Conservation (phyloP, 2,113 vertebrate genomes). For the Pelobates fuscus region DNA sequence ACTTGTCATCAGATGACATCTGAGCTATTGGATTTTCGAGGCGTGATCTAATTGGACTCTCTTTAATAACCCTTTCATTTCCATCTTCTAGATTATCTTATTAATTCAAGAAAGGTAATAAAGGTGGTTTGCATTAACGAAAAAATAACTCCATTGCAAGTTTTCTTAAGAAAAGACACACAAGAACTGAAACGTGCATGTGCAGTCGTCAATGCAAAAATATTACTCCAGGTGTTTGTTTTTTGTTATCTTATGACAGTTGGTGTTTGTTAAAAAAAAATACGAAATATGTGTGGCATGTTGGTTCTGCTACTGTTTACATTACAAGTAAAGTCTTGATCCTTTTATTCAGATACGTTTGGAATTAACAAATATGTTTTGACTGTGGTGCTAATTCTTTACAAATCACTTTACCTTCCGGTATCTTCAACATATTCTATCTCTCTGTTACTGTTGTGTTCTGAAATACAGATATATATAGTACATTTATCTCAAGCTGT, state of each 20-base stretch:
- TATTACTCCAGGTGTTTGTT: constrained; percentile 35
- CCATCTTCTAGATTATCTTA: not conserved
- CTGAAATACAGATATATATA: not conserved
- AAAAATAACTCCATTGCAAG: not conserved
- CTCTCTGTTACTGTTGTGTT: not conserved
- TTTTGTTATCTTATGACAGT: constrained; percentile 17
- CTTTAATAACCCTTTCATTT: not conserved
- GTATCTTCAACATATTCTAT: not conserved
- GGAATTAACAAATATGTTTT: constrained; percentile 8
- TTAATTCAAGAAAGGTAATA: constrained; percentile 2
- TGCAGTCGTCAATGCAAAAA: constrained; percentile 7
- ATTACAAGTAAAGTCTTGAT: constrained; percentile 33
- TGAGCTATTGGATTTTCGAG: not conserved
- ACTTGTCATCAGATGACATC: not conserved
- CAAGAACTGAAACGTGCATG: not conserved
- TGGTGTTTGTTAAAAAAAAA: not conserved
- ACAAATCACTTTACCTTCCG: not conserved
- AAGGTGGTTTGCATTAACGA: constrained; percentile 1
- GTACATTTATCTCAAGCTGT: not conserved
- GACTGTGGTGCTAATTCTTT: not conserved
- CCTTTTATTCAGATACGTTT: constrained; percentile 17
- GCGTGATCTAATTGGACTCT: not conserved
- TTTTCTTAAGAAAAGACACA: not conserved
- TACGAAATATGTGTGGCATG: constrained; percentile 8
- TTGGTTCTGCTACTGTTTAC: constrained; percentile 21